These are phyloP conservation scores for Pleuronectes platessa DNA, from an alignment of 2,113 vertebrate genomes.

Conservation along the genomic window DNA sequence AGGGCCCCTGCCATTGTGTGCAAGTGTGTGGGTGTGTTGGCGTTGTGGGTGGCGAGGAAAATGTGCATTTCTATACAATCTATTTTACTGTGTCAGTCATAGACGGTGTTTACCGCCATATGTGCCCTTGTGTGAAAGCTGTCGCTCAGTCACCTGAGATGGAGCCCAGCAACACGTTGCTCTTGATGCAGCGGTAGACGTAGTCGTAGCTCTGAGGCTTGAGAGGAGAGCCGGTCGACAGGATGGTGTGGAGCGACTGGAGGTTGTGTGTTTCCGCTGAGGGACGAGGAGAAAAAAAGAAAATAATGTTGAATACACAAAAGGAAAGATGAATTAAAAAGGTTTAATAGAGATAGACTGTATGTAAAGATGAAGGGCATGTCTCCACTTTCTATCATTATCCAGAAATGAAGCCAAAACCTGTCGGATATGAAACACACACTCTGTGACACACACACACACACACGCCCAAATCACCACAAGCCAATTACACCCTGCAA, in stretches of 20 bases:
- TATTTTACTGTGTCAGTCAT: conserved; percentile 9
- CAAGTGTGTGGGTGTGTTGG: conserved; percentile 6
- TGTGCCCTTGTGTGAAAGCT: too few relatives aligned
- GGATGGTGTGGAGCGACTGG: conserved; percentile 92
- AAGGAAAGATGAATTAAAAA: neutral
- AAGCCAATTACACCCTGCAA: conserved; percentile 52
- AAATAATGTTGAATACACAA: neutral
- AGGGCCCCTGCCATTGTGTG: conserved; percentile 15
- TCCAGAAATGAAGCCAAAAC: too few relatives aligned
- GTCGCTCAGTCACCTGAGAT: conserved; percentile 88
- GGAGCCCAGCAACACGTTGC: conserved; percentile 90
- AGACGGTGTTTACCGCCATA: too few relatives aligned
- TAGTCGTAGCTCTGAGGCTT: conserved; percentile 95
- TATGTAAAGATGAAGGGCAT: too few relatives aligned
- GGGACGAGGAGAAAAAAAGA: neutral
- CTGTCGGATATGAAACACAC: too few relatives aligned
- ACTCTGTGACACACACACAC: conserved; percentile 21
- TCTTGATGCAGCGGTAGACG: conserved; percentile 92
- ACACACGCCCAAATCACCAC: conserved; percentile 53
- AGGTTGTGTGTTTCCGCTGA: conserved; percentile 92
- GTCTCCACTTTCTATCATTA: too few relatives aligned
- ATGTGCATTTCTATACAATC: conserved; percentile 52
- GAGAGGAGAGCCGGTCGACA: conserved; percentile 94
- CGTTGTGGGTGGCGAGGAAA: conserved; percentile 42
- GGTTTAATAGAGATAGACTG: too few relatives aligned